phyloP scores from a whole-genome alignment of 2,113 vertebrate species.

The Nettapus auritus region DNA sequence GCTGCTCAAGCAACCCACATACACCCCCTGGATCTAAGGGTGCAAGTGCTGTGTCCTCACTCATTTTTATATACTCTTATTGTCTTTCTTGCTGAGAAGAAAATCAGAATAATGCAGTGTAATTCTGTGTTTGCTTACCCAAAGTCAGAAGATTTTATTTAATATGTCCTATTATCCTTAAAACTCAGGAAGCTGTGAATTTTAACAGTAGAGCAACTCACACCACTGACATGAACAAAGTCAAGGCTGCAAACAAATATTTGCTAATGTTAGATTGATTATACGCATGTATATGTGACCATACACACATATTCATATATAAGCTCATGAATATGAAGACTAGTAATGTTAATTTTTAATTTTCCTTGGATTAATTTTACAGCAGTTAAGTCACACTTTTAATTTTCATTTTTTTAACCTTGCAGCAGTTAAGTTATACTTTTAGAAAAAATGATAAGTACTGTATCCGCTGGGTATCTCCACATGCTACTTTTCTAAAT shows the following conservation, averaged over 20 bases:
- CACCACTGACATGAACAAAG: not conserved
- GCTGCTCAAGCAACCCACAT: not conserved
- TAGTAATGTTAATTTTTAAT: not conserved
- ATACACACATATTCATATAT: not conserved
- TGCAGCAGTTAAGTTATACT: not conserved
- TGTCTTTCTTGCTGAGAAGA: not conserved
- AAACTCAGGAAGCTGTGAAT: not conserved
- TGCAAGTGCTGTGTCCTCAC: rapidly evolving
- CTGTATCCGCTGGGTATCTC: not conserved
- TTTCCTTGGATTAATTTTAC: not conserved
- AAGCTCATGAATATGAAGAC: not conserved
- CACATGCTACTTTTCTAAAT: not conserved
- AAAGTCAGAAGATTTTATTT: not conserved
- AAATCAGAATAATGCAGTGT: not conserved
- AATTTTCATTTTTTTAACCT: not conserved
- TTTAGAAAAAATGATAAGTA: not conserved
- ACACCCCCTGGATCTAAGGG: not conserved
- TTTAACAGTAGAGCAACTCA: not conserved
- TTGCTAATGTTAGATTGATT: not conserved
- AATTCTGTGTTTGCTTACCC: not conserved
- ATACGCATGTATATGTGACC: not conserved
- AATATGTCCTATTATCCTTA: not conserved
- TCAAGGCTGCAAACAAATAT: not conserved
- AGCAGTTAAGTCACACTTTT: not conserved
- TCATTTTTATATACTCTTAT: not conserved